Percentiles rank a stretch among this genome's conserved stretches.
phyloP scores from a whole-genome alignment of 2,888 invertebrate genomes.

The Dynastes grantii region DNA sequence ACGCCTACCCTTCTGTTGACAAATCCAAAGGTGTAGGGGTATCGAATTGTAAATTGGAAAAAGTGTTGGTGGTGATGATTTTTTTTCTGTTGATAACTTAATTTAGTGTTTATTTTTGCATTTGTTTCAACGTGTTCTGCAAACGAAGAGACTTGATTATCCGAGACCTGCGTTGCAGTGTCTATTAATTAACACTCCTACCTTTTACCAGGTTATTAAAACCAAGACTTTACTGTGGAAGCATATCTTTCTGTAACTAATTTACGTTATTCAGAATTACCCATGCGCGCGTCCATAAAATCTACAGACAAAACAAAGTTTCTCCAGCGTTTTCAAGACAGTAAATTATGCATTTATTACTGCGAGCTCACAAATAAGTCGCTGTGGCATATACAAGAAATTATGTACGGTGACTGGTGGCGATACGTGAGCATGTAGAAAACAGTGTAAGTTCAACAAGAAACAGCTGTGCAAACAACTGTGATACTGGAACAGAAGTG shows the following conservation, averaged over 20 bases:
- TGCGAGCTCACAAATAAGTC: slow-evolving; percentile 1
- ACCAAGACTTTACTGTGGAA: background rate
- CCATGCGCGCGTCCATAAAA: slow-evolving; percentile 1
- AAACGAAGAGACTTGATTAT: background rate
- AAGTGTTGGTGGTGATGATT: no score
- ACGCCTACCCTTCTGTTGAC: slow-evolving; percentile 21
- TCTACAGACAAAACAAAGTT: slow-evolving; percentile 30
- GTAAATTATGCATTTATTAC: slow-evolving; percentile 7
- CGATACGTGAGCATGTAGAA: slow-evolving; percentile 42
- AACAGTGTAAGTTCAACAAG: slow-evolving; percentile 45
- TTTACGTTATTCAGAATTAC: background rate
- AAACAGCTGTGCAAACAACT: slow-evolving; percentile 42
- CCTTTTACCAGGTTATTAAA: background rate
- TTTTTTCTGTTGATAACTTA: background rate
- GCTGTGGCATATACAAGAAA: background rate
- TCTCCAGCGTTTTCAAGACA: slow-evolving; percentile 5
- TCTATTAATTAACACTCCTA: background rate
- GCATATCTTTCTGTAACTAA: background rate
- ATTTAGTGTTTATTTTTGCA: background rate
- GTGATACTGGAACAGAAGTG: slow-evolving; percentile 25
- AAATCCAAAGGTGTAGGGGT: slow-evolving; percentile 1
- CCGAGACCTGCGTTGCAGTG: background rate
- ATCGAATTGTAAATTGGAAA: background rate
- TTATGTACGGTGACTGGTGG: background rate
- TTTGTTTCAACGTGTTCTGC: background rate